Percentiles rank a stretch among this genome's conserved stretches.
These are phyloP conservation scores for Actinostola sp. DNA, from an alignment of 92 coral and sea anemone species.

Conservation along the genomic window DNA sequence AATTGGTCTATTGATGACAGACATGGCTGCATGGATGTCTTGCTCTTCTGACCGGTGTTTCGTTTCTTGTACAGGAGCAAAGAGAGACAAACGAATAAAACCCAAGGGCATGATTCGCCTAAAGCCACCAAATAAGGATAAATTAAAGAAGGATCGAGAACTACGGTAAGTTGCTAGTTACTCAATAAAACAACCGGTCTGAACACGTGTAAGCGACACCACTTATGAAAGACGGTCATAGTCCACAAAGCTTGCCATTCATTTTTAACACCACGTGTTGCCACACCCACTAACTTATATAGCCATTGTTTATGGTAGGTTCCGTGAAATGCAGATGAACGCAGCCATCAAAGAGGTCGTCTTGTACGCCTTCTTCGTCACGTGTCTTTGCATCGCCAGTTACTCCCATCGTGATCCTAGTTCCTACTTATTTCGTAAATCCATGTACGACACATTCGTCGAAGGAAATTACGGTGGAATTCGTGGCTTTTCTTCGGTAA, in stretches of 20 bases:
- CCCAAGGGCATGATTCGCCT: constrained; percentile 73
- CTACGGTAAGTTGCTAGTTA: constrained; percentile 64
- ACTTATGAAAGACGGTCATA: no score
- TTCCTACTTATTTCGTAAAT: constrained; percentile 68
- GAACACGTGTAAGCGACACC: no score
- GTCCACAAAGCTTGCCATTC: no score
- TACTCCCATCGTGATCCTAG: constrained; percentile 88
- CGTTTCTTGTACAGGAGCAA: background rate
- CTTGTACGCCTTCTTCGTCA: constrained; percentile 79
- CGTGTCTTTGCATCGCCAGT: constrained; percentile 85
- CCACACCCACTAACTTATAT: background rate
- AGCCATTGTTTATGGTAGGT: constrained; percentile 42
- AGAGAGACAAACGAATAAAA: constrained; percentile 55
- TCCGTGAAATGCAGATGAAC: constrained; percentile 89
- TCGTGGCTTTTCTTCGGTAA: constrained; percentile 73
- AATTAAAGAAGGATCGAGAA: constrained; percentile 74
- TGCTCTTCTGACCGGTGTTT: background rate
- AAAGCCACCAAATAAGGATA: constrained; percentile 80
- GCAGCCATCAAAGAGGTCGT: constrained; percentile 85
- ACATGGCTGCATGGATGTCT: background rate
- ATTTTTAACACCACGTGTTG: background rate
- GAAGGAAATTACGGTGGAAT: constrained; percentile 68
- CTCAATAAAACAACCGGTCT: no score
- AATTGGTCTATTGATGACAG: background rate
- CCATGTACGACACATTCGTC: constrained; percentile 80